Conservation (phyloP, 2,797 vertebrate species). For the Squalus acanthias region DNA sequence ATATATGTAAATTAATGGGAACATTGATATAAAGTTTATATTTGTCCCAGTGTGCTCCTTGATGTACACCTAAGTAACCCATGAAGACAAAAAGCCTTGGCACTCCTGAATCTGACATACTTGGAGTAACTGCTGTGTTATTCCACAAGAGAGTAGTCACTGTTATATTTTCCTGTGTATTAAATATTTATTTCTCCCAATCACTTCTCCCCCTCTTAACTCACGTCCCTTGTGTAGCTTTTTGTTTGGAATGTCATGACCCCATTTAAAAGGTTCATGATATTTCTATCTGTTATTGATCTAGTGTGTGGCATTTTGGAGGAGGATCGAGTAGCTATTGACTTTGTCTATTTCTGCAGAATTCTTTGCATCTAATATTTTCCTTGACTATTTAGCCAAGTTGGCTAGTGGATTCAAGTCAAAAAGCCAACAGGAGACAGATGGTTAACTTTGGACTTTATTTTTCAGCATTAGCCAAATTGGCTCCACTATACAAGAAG, state of each 20-base stretch:
- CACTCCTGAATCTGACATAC: background rate
- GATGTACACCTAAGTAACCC: background rate
- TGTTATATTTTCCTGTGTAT: background rate
- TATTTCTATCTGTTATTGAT: too few species aligned
- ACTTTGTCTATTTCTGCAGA: background rate
- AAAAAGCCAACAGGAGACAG: background rate
- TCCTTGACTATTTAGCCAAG: background rate
- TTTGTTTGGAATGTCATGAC: background rate
- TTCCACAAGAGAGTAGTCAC: background rate
- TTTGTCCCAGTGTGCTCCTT: background rate
- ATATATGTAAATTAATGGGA: background rate
- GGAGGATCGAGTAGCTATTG: background rate
- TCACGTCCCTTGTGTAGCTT: background rate
- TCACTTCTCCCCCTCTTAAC: background rate
- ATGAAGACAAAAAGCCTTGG: background rate
- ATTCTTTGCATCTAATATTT: background rate
- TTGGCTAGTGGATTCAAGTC: slow-evolving; percentile 2
- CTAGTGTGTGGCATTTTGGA: background rate
- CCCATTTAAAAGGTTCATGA: background rate
- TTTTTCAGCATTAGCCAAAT: background rate
- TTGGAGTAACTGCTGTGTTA: background rate
- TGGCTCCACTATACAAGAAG: background rate
- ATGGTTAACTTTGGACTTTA: background rate
- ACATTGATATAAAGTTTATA: background rate
- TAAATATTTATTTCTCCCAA: background rate